Percentiles rank a stretch among this genome's conserved stretches.
Evolutionary conservation across 1,140 invertebrate genomes (phyloP).

Genomic region (Caenorhabditis brenneri): DNA sequence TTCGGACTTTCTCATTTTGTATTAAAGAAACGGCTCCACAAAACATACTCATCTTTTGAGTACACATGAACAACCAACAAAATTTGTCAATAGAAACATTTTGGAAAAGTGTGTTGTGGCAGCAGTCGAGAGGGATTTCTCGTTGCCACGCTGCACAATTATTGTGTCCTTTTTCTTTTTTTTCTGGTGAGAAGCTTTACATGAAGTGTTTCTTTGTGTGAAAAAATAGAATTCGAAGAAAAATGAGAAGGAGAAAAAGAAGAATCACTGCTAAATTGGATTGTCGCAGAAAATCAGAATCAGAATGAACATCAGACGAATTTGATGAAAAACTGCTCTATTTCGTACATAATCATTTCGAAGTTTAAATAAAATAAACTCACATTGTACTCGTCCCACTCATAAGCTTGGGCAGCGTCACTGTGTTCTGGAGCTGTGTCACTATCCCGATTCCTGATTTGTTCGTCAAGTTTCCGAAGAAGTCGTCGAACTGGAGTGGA

Average conservation of each 20-base stretch:
- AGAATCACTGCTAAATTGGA: neutral
- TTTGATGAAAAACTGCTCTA: neutral
- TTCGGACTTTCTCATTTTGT: neutral
- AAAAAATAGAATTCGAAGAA: neutral
- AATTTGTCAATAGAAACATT: conserved; percentile 37
- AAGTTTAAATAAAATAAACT: neutral
- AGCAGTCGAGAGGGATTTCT: neutral
- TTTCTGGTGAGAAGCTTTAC: neutral
- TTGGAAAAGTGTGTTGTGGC: neutral
- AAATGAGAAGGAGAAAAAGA: neutral
- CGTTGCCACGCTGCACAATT: neutral
- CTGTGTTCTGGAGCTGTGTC: conserved; percentile 44
- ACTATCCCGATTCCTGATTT: conserved; percentile 32
- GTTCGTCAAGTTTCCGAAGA: conserved; percentile 45
- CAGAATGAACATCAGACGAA: neutral
- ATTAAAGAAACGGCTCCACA: neutral
- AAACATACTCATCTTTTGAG: conserved; percentile 32
- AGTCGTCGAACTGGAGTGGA: conserved; percentile 41
- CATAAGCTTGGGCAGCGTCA: conserved; percentile 52
- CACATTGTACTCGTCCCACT: conserved; percentile 61
- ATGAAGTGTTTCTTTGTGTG: neutral
- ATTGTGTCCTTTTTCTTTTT: neutral
- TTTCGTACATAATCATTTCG: no score
- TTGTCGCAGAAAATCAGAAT: neutral
- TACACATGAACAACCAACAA: neutral